Evolutionary conservation across 2,888 invertebrate species (phyloP).

Genomic region (Scaeva pyrastri): DNA sequence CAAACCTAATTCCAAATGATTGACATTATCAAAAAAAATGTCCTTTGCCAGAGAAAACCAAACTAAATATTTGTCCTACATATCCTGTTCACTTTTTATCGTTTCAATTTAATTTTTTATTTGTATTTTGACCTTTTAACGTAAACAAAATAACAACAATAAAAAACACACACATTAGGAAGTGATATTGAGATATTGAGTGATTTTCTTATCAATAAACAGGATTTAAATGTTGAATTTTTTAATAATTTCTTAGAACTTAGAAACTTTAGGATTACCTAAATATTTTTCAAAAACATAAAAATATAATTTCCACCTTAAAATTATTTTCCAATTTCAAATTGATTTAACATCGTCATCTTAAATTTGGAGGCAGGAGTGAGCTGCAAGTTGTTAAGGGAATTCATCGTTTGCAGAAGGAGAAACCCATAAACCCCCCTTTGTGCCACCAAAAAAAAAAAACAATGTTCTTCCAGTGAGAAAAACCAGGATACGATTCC

Average conservation of each 20-base stretch:
- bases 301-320: neutral
- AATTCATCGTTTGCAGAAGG: conserved; percentile 18
- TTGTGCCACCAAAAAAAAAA: neutral
- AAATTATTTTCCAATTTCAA: conserved; percentile 43
- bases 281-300: conserved; percentile 16
- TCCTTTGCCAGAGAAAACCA: conserved; percentile 30
- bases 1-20: conserved; percentile 70
- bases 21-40: conserved; percentile 64
- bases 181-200: conserved; percentile 4
- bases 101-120: too few relatives aligned
- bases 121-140: conserved; percentile 1
- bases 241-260: conserved; percentile 11
- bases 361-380: neutral
- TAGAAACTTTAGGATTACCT: conserved; percentile 18
- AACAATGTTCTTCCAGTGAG: neutral
- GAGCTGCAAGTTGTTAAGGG: neutral
- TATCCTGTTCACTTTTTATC: conserved; percentile 9
- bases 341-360: conserved; percentile 54
- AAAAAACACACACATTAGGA: neutral
- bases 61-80: conserved; percentile 65
- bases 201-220: conserved; percentile 9
- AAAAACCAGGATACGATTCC: neutral
- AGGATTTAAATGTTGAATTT: conserved; percentile 6
- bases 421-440: neutral
- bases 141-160: neutral